These are phyloP conservation scores for Ophion slaviceki DNA, from an alignment of 2,888 invertebrate genomes.

Conservation along the genomic window DNA sequence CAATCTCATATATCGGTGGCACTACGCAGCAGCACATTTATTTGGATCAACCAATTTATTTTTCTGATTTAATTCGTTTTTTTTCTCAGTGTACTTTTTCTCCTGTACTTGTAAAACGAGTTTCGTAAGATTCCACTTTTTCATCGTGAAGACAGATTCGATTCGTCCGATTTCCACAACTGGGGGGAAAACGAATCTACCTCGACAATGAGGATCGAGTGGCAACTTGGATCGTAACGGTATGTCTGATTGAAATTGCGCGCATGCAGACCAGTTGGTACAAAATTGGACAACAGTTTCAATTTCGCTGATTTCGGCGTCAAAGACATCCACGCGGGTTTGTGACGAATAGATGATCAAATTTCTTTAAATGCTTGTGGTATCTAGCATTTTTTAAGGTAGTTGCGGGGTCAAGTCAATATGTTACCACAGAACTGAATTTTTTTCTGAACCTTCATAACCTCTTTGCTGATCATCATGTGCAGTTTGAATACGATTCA, in stretches of 20 bases:
- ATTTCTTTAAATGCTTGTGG: neutral
- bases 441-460: too few relatives aligned
- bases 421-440: too few relatives aligned
- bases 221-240: neutral
- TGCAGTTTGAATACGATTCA: too few relatives aligned
- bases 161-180: neutral
- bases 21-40: too few relatives aligned
- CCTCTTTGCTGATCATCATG: too few relatives aligned
- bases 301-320: neutral
- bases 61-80: too few relatives aligned
- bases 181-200: neutral
- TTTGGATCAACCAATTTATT: too few relatives aligned
- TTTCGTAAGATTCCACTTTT: too few relatives aligned
- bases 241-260: neutral
- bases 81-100: too few relatives aligned
- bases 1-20: too few relatives aligned
- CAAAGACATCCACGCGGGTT: neutral
- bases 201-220: neutral
- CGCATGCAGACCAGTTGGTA: conserved; percentile 7
- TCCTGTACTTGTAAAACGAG: neutral
- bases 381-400: too few relatives aligned
- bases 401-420: too few relatives aligned
- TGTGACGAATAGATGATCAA: neutral
- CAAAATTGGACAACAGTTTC: neutral
- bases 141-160: neutral